Percentiles rank a stretch among this genome's conserved stretches.
These are phyloP conservation scores for Liasis olivaceus DNA, from an alignment of 2,797 vertebrate species.

Conservation along the genomic window DNA sequence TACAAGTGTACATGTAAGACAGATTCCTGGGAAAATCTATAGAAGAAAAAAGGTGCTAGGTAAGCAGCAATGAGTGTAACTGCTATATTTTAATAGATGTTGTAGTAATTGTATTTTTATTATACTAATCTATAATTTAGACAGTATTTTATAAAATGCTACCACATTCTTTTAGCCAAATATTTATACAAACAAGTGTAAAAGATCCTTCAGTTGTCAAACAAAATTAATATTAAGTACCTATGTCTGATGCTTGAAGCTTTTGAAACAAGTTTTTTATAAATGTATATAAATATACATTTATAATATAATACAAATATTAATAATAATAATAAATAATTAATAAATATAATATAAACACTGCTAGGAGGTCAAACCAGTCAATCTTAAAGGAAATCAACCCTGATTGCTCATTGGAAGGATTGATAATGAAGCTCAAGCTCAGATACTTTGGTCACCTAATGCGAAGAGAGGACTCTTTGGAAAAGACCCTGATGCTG, in stretches of 20 bases:
- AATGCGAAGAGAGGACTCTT: no score
- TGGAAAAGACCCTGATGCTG: no score
- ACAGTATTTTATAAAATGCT: background rate
- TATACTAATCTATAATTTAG: background rate
- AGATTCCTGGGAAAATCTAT: background rate
- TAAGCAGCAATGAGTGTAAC: background rate
- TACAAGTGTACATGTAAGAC: no score
- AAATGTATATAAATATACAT: no score
- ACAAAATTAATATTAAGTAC: slow-evolving; percentile 30
- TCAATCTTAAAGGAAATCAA: no score
- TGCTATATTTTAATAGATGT: background rate
- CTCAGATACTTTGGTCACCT: no score
- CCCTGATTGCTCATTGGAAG: no score
- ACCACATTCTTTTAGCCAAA: slow-evolving; percentile 30
- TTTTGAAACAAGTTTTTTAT: background rate
- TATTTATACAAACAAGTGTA: background rate
- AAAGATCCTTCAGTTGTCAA: slow-evolving; percentile 35
- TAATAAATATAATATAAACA: no score
- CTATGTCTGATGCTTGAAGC: background rate
- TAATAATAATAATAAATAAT: no score
- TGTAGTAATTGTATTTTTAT: background rate
- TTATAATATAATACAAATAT: no score
- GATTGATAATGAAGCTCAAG: no score
- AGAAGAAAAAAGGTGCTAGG: background rate
- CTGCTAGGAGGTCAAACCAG: no score